Conservation (phyloP, 2,888 invertebrate genomes). For the Pheosia gnoma region DNA sequence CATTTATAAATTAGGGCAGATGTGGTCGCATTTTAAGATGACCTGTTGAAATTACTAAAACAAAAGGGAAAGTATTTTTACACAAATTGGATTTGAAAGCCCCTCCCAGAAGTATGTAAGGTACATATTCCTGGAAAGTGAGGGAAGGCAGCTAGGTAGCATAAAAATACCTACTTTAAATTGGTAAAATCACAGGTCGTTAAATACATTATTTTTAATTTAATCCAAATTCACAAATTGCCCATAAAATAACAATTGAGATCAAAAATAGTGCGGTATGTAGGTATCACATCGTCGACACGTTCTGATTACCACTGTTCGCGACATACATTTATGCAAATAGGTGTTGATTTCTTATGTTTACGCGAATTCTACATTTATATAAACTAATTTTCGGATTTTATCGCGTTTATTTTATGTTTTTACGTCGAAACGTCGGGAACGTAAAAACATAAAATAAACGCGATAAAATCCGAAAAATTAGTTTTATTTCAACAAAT, state of each 20-base stretch:
- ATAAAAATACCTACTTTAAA: slow-evolving; percentile 10
- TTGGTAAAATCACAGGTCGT: slow-evolving; percentile 20
- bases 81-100: slow-evolving; percentile 21
- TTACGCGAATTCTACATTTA: no score
- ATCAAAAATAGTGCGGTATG: slow-evolving; percentile 15
- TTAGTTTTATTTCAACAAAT: no score
- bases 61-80: slow-evolving; percentile 33
- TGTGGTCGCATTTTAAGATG: slow-evolving; percentile 30
- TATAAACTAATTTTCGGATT: no score
- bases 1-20: slow-evolving; percentile 60
- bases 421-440: no score
- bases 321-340: background rate
- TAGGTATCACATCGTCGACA: background rate
- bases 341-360: no score
- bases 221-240: slow-evolving; percentile 15
- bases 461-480: no score
- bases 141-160: no score
- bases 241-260: slow-evolving; percentile 29
- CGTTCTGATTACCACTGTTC: background rate
- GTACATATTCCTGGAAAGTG: background rate
- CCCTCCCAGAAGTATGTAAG: slow-evolving; percentile 57
- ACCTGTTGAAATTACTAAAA: slow-evolving; percentile 36
- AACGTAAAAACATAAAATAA: no score
- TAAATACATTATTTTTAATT: slow-evolving; percentile 23
- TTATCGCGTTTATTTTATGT: no score